These are phyloP conservation scores for Alcis repandata DNA, from an alignment of 2,888 invertebrate genomes.

Conservation along the genomic window DNA sequence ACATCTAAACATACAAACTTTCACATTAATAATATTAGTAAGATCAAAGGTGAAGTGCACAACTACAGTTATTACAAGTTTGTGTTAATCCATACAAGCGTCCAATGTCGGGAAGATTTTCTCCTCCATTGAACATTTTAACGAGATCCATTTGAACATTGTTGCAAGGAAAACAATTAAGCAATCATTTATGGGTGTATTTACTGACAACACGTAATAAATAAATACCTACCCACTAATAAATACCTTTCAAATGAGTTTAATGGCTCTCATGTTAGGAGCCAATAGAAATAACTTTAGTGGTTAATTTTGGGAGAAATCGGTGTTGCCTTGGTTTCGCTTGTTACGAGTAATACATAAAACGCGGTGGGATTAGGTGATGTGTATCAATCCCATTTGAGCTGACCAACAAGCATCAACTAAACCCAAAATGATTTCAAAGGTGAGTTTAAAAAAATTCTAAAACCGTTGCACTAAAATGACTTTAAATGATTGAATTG, in stretches of 20 bases:
- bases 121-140: conserved; percentile 7
- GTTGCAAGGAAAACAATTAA: neutral
- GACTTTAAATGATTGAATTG: too few relatives aligned
- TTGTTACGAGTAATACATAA: conserved; percentile 31
- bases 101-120: conserved; percentile 1
- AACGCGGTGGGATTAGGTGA: conserved; percentile 28
- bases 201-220: neutral
- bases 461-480: neutral
- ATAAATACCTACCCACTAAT: too few relatives aligned
- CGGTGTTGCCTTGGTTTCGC: conserved; percentile 38
- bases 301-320: conserved; percentile 30
- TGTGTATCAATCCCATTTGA: conserved; percentile 27
- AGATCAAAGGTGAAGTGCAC: too few relatives aligned
- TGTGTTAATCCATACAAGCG: too few relatives aligned
- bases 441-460: conserved; percentile 27
- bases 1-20: too few relatives aligned
- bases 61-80: too few relatives aligned
- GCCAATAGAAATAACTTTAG: neutral
- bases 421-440: conserved; percentile 41
- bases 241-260: conserved; percentile 15
- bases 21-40: too few relatives aligned
- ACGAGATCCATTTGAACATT: neutral
- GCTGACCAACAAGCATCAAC: neutral
- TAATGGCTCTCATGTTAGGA: conserved; percentile 14
- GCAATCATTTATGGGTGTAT: neutral